Evolutionary conservation across 2,888 invertebrate species (phyloP).

Genomic region (Chelonus formosanus): DNA sequence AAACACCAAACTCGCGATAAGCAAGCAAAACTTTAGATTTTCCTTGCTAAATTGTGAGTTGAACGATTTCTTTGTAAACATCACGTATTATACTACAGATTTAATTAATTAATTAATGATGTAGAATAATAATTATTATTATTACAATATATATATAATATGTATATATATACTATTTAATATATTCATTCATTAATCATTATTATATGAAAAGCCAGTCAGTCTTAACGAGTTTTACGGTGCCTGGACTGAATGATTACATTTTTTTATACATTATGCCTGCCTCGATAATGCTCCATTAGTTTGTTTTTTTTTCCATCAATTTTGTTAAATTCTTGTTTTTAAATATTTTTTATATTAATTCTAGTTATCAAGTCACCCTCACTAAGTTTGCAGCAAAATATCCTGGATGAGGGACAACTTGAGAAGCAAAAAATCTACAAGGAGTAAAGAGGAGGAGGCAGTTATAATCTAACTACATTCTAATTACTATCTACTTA

Average conservation of each 20-base stretch:
- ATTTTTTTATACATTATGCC: conserved; percentile 10
- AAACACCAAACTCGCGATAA: conserved; percentile 61
- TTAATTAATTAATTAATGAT: conserved; percentile 18
- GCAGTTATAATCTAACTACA: conserved; percentile 58
- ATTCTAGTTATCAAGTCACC: not conserved
- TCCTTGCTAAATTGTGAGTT: conserved; percentile 47
- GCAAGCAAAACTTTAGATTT: conserved; percentile 38
- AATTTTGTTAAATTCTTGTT: not conserved
- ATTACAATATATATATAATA: conserved; percentile 7
- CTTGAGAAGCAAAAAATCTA: conserved; percentile 6
- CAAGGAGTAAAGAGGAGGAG: conserved; percentile 43
- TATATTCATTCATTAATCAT: conserved; percentile 50
- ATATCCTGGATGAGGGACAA: conserved; percentile 25
- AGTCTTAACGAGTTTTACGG: conserved; percentile 60
- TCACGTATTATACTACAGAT: not conserved
- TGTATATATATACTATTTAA: conserved; percentile 41
- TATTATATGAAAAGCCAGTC: conserved; percentile 61
- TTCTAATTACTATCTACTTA: conserved; percentile 52
- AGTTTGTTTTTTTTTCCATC: too few relatives aligned
- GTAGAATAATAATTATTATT: conserved; percentile 15
- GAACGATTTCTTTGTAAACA: not conserved
- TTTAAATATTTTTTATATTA: too few relatives aligned
- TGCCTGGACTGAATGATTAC: conserved; percentile 59
- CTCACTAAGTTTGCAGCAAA: conserved; percentile 20
- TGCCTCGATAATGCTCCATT: not conserved